These are phyloP conservation scores for Palloptera scutellata DNA, from an alignment of 2,888 invertebrate species.

Conservation along the genomic window DNA sequence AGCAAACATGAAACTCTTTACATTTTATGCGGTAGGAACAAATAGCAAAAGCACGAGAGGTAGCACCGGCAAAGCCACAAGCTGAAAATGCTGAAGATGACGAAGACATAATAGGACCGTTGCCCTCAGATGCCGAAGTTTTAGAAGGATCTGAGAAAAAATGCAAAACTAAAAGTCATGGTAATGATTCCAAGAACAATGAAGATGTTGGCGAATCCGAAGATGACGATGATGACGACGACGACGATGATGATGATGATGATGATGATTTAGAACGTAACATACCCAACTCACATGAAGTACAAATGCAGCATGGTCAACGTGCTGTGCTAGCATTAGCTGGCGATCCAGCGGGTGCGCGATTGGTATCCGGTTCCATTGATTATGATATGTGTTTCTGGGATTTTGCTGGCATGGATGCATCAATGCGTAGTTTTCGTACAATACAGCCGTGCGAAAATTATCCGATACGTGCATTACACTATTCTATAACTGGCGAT, in stretches of 20 bases:
- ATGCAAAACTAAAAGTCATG: conserved; percentile 1
- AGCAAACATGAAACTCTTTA: not conserved
- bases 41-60: conserved; percentile 60
- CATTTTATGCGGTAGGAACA: conserved; percentile 54
- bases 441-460: conserved; percentile 94
- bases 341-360: conserved; percentile 93
- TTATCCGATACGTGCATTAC: conserved; percentile 85
- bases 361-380: conserved; percentile 86
- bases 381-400: conserved; percentile 97
- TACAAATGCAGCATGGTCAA: conserved; percentile 86
- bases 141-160: not conserved
- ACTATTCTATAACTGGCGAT: conserved; percentile 95
- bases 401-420: conserved; percentile 99
- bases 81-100: conserved; percentile 47
- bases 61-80: conserved; percentile 50
- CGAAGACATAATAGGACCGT: conserved; percentile 54
- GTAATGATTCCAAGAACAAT: conserved; percentile 4
- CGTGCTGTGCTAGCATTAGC: conserved; percentile 91
- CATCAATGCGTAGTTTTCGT: conserved; percentile 88
- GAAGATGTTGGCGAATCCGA: conserved; percentile 47
- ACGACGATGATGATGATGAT: conserved; percentile 68
- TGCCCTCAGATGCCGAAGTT: conserved; percentile 42
- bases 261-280: conserved; percentile 64
- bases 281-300: conserved; percentile 80
- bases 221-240: conserved; percentile 66